A percentile compares a stretch with the other conserved stretches of the same genome.
These are phyloP conservation scores for Nesidiocoris tenuis DNA, from an alignment of 2,888 invertebrate genomes.

Conservation along the genomic window DNA sequence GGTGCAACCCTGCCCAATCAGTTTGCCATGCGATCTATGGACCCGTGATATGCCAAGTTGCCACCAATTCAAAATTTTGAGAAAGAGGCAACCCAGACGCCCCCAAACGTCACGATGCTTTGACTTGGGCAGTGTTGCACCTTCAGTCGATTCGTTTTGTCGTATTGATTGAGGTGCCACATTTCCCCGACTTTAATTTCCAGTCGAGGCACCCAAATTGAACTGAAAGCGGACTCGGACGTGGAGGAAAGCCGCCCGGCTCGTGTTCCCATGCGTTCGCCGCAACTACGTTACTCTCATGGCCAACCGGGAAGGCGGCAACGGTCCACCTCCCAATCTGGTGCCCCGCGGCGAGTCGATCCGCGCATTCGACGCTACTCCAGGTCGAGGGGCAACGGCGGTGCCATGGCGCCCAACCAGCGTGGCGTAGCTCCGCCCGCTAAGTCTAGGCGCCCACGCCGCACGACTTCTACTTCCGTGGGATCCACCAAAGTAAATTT, in stretches of 20 bases:
- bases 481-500: slow-evolving; percentile 28
- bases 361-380: slow-evolving; percentile 2
- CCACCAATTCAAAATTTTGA: too few species aligned
- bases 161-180: background rate
- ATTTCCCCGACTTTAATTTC: background rate
- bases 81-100: too few species aligned
- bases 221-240: slow-evolving; percentile 70
- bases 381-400: background rate
- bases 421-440: slow-evolving; percentile 12
- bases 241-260: slow-evolving; percentile 56
- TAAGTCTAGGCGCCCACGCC: slow-evolving; percentile 36
- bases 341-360: slow-evolving; percentile 7
- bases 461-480: slow-evolving; percentile 28
- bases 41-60: too few species aligned
- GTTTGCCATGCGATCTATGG: too few species aligned
- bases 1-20: too few species aligned
- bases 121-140: too few species aligned
- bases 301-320: slow-evolving; percentile 31
- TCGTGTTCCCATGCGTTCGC: background rate
- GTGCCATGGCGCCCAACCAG: slow-evolving; percentile 16
- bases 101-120: too few species aligned
- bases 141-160: too few species aligned
- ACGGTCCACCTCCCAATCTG: slow-evolving; percentile 37
- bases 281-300: slow-evolving; percentile 47
- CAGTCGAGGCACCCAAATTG: slow-evolving; percentile 54